A percentile compares a stretch with the other conserved stretches of the same genome.
phyloP scores from a whole-genome alignment of 2,113 vertebrate species.

The Pelobates fuscus region DNA sequence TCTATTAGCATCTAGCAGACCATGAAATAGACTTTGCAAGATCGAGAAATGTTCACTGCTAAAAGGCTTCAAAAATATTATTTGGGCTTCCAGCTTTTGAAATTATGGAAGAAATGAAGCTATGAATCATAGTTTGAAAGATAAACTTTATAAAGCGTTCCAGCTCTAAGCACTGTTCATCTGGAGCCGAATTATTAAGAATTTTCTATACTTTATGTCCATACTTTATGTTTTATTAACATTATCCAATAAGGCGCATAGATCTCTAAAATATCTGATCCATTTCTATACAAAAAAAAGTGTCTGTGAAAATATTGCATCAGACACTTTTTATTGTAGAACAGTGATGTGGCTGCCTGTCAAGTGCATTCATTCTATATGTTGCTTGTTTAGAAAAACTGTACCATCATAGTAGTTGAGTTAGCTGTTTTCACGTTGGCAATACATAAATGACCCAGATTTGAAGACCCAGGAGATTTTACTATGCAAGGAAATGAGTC shows the following conservation, averaged over 20 bases:
- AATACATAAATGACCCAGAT: conserved; percentile 23
- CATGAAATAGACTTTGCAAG: conserved; percentile 77
- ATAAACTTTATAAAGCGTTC: conserved; percentile 62
- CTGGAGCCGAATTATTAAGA: conserved; percentile 54
- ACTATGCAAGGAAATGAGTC: conserved; percentile 12
- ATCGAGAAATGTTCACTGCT: conserved; percentile 65
- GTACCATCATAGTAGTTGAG: not conserved
- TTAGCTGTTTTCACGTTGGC: not conserved
- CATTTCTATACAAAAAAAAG: conserved; percentile 37
- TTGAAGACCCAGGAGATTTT: not conserved
- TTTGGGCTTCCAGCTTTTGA: conserved; percentile 67
- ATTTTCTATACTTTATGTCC: conserved; percentile 58
- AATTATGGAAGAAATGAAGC: conserved; percentile 70
- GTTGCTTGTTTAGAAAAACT: conserved; percentile 11
- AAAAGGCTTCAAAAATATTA: conserved; percentile 64
- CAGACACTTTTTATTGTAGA: not conserved
- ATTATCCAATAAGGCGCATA: conserved; percentile 18
- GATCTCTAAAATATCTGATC: conserved; percentile 54
- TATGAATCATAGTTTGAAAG: conserved; percentile 64
- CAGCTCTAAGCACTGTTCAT: conserved; percentile 59
- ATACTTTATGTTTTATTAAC: conserved; percentile 12
- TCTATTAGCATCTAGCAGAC: conserved; percentile 73
- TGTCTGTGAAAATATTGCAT: not conserved
- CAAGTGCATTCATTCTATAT: not conserved
- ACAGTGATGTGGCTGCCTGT: not conserved